Evolutionary conservation across 2,113 vertebrate species (phyloP).

Genomic region (Budorcas taxicolor): DNA sequence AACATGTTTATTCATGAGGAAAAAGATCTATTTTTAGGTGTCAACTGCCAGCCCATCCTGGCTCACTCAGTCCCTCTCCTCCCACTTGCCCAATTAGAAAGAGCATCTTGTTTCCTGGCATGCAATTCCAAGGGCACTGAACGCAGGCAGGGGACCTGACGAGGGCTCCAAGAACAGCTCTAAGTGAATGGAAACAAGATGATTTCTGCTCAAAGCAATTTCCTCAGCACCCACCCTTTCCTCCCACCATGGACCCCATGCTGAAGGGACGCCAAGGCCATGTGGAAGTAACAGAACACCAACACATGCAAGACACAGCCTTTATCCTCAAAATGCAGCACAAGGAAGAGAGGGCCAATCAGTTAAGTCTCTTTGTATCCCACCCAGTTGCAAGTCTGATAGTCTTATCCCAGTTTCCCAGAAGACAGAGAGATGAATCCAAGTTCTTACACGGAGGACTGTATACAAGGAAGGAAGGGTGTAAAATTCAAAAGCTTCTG

Average conservation of each 20-base stretch:
- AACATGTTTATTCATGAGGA: conserved; percentile 41
- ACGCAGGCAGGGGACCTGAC: conserved; percentile 36
- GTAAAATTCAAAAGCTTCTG: not conserved
- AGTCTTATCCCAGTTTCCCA: not conserved
- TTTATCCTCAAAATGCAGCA: not conserved
- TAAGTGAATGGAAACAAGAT: conserved; percentile 66
- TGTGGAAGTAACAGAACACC: conserved; percentile 29
- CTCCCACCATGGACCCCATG: conserved; percentile 48
- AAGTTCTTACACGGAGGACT: not conserved
- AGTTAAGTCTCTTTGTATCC: not conserved
- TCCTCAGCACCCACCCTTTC: conserved; percentile 61
- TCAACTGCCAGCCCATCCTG: not conserved
- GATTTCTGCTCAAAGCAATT: conserved; percentile 64
- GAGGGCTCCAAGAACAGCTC: conserved; percentile 58
- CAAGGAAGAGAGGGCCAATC: not conserved
- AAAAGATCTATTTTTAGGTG: conserved; percentile 58
- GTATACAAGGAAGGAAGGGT: not conserved
- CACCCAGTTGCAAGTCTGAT: conserved; percentile 41
- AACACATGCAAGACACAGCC: conserved; percentile 25
- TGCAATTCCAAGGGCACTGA: conserved; percentile 49
- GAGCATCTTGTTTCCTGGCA: conserved; percentile 63
- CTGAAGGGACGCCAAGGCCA: conserved; percentile 57
- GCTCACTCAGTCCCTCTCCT: conserved; percentile 33
- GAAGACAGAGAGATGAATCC: not conserved
- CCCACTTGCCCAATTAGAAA: conserved; percentile 60